Evolutionary conservation across 2,113 vertebrate species (phyloP).

Genomic region (Perca fluviatilis): DNA sequence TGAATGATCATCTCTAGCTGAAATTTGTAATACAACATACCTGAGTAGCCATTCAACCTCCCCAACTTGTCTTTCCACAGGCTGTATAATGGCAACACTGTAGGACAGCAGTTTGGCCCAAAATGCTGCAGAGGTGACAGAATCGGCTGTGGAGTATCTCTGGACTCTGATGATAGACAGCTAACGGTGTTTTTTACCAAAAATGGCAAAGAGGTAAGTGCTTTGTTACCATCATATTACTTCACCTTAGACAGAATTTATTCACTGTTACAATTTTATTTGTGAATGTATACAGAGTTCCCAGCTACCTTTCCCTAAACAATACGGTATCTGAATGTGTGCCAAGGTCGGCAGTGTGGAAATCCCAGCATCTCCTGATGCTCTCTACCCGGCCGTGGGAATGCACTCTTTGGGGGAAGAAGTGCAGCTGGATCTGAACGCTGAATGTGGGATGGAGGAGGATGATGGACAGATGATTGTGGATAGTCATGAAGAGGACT

Average conservation of each 20-base stretch:
- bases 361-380: conserved; percentile 88
- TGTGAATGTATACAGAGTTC: background rate
- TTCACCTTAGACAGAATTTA: background rate
- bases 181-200: conserved; percentile 96
- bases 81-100: conserved; percentile 92
- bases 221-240: background rate
- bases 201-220: conserved; percentile 92
- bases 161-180: conserved; percentile 90
- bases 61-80: conserved; percentile 72
- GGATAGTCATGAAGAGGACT: conserved; percentile 95
- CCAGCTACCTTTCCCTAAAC: background rate
- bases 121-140: conserved; percentile 94
- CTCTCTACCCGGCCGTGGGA: conserved; percentile 92
- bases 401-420: conserved; percentile 96
- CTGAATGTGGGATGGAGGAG: conserved; percentile 89
- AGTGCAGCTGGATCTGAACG: conserved; percentile 92
- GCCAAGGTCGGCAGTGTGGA: conserved; percentile 86
- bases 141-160: conserved; percentile 93
- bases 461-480: conserved; percentile 96
- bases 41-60: background rate
- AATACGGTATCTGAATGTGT: conserved; percentile 19
- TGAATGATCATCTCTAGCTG: too few relatives aligned
- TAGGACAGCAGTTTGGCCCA: conserved; percentile 94
- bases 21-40: too few relatives aligned
- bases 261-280: background rate